Base-by-base conservation (phyloP, 2,888 invertebrate genomes). In the Sinopyrophorus schimmeli region DNA sequence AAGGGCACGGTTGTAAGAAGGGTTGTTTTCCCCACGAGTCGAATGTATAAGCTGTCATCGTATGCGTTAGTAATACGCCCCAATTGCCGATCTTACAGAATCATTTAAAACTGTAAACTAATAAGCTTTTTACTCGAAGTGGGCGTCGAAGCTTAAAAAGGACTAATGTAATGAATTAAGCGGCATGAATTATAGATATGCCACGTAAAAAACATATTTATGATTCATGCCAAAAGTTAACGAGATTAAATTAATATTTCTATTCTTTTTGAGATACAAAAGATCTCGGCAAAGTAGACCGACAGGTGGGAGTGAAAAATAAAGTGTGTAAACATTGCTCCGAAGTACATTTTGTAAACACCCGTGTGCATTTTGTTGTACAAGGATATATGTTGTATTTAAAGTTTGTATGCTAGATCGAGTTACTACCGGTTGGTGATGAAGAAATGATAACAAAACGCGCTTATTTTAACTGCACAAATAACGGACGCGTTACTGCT, bases 281-380 rank as follows among this genome's bases (percentile, higher is more conserved):
- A 44, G 47, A 35, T 35, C 41, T 17, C 31, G 18, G 21, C 12
- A 32, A 41, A 51, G 35, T 28, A 10, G 23, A 24, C 35, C 32
- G 54, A 51, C 40, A 57, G 56, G 60, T 60, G 58, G 60, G 58
- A 52, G 57, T 53, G 31, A 47, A 53, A 39, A 47, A 32, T 34
- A 60, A 58, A 58, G 60, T 59, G 58, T 60, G 60, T 60, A 57
- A 60, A 60, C 58, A 60, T 40, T 44, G 49, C 53, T 55, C 54
- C 53, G 48, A 48, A 53, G 56, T 51, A 53, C 54, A 54, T 59
- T 57, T 59, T 54, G 52, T 55, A 54, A 57, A 57, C 57, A 55
- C 44, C 49, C 47, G 43, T 40, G 39, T 51, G 27, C 21, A 15
- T 12, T n/a, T n/a, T n/a, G 14, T 12, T 16, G 34, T 31, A 15